Evolutionary conservation across 2,888 invertebrate species (phyloP).

Genomic region (Pachycephus smyrnensis): DNA sequence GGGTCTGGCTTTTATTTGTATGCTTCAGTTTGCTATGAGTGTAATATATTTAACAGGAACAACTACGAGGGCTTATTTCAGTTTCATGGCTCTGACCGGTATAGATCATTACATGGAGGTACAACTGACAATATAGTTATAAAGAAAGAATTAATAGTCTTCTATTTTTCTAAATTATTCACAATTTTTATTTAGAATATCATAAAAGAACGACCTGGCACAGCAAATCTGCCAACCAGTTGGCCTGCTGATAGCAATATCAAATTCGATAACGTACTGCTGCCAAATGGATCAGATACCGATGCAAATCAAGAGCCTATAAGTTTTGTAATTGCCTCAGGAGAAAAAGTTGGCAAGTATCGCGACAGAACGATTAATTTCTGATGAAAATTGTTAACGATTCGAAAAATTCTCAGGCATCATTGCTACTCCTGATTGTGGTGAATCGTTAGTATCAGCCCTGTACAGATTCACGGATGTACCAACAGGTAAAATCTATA

Average conservation of each 20-base stretch:
- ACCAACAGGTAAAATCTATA: constrained; percentile 39
- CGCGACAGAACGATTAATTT: too few relatives aligned
- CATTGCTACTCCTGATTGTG: background rate
- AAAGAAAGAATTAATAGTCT: background rate
- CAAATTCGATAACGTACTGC: constrained; percentile 42
- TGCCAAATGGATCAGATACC: constrained; percentile 20
- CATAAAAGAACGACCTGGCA: constrained; percentile 40
- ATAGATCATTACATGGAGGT: constrained; percentile 45
- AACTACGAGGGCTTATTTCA: constrained; percentile 37
- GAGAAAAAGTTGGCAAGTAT: constrained; percentile 41
- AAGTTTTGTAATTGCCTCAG: constrained; percentile 35
- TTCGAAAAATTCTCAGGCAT: background rate
- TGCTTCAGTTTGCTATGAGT: constrained; percentile 42
- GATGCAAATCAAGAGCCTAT: constrained; percentile 34
- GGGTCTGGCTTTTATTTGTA: constrained; percentile 44
- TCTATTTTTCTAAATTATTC: background rate
- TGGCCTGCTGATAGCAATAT: constrained; percentile 45
- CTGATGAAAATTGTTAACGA: background rate
- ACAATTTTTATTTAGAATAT: constrained; percentile 31
- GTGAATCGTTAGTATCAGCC: constrained; percentile 37
- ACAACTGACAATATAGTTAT: background rate
- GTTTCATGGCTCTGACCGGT: constrained; percentile 39
- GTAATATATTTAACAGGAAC: constrained; percentile 36
- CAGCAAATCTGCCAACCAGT: constrained; percentile 25
- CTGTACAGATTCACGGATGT: constrained; percentile 42